Base-by-base conservation (phyloP, 2,113 vertebrate species). In the Eubucco bourcierii region DNA sequence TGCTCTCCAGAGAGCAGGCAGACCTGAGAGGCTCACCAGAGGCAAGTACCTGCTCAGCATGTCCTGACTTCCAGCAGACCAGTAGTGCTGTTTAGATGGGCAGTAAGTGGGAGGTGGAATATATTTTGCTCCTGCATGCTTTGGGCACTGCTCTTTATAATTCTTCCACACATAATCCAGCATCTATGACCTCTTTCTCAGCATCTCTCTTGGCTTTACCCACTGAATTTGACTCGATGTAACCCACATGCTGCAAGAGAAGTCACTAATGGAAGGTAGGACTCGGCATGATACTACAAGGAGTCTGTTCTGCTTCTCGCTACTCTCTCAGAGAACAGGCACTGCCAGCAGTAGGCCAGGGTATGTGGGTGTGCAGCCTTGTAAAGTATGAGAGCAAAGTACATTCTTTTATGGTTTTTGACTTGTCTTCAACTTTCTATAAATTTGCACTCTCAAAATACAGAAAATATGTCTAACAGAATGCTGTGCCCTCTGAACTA, bases 81-180 rank as follows among this genome's bases (percentile, higher is more conserved):
- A 66, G 3, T 50, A 67, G 20, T 78, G 12, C 18, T 39, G 1
- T 71, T 71, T 60, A 33, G 6, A 15, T 39, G 18, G 25, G 14
- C 44, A 66, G 31, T 4, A 4, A 41, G 21, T 0, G 0, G 34
- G 61, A 44, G 1, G 2, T 33, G 10, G 15, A 64, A 24, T 27
- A 17, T 59, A 5, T 37, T 39, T 25, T 67, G 24, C 63, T 59
- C 16, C n/a, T 76, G 46, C 13, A 20, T 79, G 33, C 64, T 56
- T 37, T 77, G 68, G 28, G 24, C 2, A 1, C 13, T 63, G 4
- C 17, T 64, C 15, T 67, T 73, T 23, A 24, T 10, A 44, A 2
- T 58, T 92, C 37, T 53, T 67, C 13, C 25, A 41, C 24, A 13
- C 2, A 2, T 20, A 16, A 8, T 33, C 7, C n/a, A 71, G 28